Evolutionary conservation across 2,888 invertebrate genomes (phyloP).

Genomic region (Galeruca laticollis): DNA sequence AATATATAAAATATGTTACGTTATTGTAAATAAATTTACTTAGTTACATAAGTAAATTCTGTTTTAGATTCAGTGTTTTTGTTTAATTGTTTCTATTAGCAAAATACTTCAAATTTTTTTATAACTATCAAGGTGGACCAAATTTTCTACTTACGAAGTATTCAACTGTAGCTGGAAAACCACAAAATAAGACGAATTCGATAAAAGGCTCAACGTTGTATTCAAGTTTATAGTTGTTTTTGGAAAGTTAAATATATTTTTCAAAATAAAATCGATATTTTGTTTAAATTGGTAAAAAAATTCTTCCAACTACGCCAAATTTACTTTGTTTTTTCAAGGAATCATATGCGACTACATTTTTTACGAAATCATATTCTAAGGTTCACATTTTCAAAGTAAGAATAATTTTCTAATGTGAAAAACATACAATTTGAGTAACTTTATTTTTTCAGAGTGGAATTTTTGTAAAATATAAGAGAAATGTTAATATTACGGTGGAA

Average conservation of each 20-base stretch:
- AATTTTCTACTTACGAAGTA: not conserved
- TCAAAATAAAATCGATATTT: not conserved
- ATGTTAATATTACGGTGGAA: no score
- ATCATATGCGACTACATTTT: no score
- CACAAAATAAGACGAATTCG: not conserved
- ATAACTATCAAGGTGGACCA: not conserved
- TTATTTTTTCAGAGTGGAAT: no score
- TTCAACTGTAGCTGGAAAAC: not conserved
- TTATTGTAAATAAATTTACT: slow-evolving; percentile 63
- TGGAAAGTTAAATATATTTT: slow-evolving; percentile 3
- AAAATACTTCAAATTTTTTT: not conserved
- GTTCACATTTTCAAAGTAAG: no score
- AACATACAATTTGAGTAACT: no score
- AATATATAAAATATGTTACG: slow-evolving; percentile 59
- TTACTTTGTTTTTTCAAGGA: not conserved
- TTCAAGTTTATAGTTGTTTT: not conserved
- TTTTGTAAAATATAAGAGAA: no score
- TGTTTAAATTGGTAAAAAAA: not conserved
- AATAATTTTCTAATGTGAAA: no score
- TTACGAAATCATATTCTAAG: no score
- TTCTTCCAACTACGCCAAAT: not conserved
- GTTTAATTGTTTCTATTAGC: not conserved
- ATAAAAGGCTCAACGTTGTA: not conserved
- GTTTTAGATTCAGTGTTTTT: slow-evolving; percentile 41
- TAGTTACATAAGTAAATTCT: slow-evolving; percentile 53